Base-by-base conservation (phyloP, 1,140 invertebrate species). In the Drosophila pseudoobscura region DNA sequence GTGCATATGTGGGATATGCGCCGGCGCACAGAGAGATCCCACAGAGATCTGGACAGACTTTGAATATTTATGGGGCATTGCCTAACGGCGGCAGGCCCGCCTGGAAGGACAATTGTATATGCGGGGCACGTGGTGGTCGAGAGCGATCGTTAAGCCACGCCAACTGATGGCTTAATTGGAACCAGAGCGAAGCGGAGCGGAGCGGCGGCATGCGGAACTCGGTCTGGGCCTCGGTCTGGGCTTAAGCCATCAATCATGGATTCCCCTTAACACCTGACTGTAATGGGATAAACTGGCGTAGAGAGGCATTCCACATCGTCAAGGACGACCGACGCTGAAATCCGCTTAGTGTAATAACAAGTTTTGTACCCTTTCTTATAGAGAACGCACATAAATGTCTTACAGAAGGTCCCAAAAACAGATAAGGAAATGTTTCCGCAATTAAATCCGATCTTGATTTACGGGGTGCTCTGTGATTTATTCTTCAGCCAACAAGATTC, bases 181-280 rank as follows among this genome's bases (percentile, higher is more conserved):
- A 4, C 0, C 35, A 7, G 6, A 31, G 29, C 45, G 35, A 41
- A 55, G 31, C 45, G 35, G 45, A 55, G 31, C 71, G 52, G 29
- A 47, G 56, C 54, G 47, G 35, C 56, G 61, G 60, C 56, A 85
- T 87, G 82, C 82, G 82, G 82, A 85, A 87, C 61, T 83, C 20
- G 29, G 45, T 43, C 50, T 29, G 29, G 29, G 6, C 73, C 61
- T 83, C 20, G 29, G 45, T 8, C 31, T 29, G 29, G 29, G 29
- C 73, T 85, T 80, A 87, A 63, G 65, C 69, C 59, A 85, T 85
- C 80, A 85, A 85, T 85, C 80, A 85, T 60, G 72, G 72, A 66
- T 68, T 75, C 49, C 56, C 57, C 53, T 61, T 20, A 11, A 55
- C 17, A 39, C 13, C 13, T 20, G 49, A 39, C 49, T 52, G 24